Conservation (phyloP, 2,888 invertebrate genomes). For the Spicauda simplicius region DNA sequence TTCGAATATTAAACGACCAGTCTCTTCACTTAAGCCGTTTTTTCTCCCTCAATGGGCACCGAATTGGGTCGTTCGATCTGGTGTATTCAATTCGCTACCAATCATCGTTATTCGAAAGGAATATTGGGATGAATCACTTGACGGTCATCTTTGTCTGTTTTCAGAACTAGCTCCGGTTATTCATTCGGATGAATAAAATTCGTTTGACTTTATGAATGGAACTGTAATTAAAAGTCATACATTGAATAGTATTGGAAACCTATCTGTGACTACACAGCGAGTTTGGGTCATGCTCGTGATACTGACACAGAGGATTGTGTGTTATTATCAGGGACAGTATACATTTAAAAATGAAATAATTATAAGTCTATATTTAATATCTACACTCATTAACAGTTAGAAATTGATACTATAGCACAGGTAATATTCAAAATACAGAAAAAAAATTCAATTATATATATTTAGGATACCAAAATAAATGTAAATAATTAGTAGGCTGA, state of each 20-base stretch:
- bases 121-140: constrained; percentile 22
- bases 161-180: not conserved
- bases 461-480: too few species aligned
- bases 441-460: too few species aligned
- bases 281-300: too few species aligned
- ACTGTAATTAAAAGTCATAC: not conserved
- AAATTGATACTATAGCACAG: too few species aligned
- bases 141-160: constrained; percentile 12
- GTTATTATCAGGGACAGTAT: too few species aligned
- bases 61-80: constrained; percentile 10
- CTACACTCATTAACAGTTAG: too few species aligned
- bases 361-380: too few species aligned
- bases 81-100: constrained; percentile 21
- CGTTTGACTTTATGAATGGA: not conserved
- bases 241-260: not conserved
- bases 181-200: not conserved
- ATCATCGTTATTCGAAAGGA: constrained; percentile 26
- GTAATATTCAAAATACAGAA: too few species aligned
- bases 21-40: constrained; percentile 4
- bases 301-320: too few species aligned
- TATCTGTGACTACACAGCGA: too few species aligned
- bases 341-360: too few species aligned
- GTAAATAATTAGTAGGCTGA: too few species aligned
- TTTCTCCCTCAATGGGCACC: not conserved
- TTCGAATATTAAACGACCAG: not conserved